phyloP scores from a whole-genome alignment of 92 coral and sea anemone genomes.

The Meandrina meandrites region DNA sequence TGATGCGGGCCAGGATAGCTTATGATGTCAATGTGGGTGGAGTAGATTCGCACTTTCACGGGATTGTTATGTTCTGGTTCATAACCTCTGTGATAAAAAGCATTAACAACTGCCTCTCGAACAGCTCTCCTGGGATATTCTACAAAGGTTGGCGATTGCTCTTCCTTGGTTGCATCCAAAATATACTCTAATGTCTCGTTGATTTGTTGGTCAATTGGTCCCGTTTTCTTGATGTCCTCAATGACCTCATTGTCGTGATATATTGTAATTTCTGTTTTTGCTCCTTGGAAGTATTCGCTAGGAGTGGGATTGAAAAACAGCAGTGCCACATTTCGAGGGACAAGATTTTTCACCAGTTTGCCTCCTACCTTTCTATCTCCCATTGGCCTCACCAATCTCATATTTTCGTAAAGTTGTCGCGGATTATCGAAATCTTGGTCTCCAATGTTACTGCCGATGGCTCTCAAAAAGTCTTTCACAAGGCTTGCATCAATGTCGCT shows the following conservation, averaged over 20 bases:
- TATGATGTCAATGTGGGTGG: too few relatives aligned
- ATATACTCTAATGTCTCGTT: slow-evolving; percentile 51
- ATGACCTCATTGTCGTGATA: slow-evolving; percentile 49
- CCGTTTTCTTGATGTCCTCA: slow-evolving; percentile 22
- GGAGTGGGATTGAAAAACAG: slow-evolving; percentile 60
- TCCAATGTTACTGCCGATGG: slow-evolving; percentile 54
- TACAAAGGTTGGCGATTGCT: slow-evolving; percentile 56
- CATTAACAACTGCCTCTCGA: slow-evolving; percentile 79
- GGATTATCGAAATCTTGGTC: slow-evolving; percentile 25
- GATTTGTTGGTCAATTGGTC: slow-evolving; percentile 66
- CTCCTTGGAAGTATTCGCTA: slow-evolving; percentile 49
- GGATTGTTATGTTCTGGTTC: slow-evolving; percentile 65
- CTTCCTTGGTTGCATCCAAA: slow-evolving; percentile 49
- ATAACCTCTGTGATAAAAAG: slow-evolving; percentile 76
- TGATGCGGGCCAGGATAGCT: slow-evolving; percentile 82
- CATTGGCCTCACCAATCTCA: slow-evolving; percentile 46
- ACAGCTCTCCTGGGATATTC: slow-evolving; percentile 72
- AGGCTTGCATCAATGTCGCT: too few relatives aligned
- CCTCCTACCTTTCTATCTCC: slow-evolving; percentile 57
- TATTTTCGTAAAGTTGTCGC: slow-evolving; percentile 32
- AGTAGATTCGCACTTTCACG: slow-evolving; percentile 64
- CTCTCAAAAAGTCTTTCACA: too few relatives aligned
- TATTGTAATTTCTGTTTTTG: slow-evolving; percentile 64
- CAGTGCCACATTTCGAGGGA: slow-evolving; percentile 65
- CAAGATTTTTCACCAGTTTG: slow-evolving; percentile 25